Base-by-base conservation (phyloP, 2,888 invertebrate genomes). In the Unio delphinus region DNA sequence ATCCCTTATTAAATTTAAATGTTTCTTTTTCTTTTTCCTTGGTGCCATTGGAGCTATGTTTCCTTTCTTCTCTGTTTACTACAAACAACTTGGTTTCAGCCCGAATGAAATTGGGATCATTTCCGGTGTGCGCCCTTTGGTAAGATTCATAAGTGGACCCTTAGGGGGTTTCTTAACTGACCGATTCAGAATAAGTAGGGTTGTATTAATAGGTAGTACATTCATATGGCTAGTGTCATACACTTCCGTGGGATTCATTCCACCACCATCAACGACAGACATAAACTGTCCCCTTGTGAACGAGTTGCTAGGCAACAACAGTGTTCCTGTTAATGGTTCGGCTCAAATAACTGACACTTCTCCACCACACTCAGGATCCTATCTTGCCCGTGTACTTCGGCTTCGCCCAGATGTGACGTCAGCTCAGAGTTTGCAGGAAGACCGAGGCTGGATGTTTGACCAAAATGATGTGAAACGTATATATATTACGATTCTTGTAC, bases 101-200 rank as follows among this genome's bases (percentile, higher is more conserved):
- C 80, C 80, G 0, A 76, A 79, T 61, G 74, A 80, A 61, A 80
- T 80, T 17, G 80, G 80, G 2, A 67, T 80, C 8, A 72, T 80
- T 55, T 75, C 79, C 7, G 80, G 80, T 23, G 72, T 78, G 15
- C 67, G 80, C 45, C 80, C 80, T 4, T 30, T 80, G 7, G 68
- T 80, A 4, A 79, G 80, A 20, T 79, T 80, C 64, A 73, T 71
- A 55, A 78, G 78, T 45, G 79, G 79, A 4, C 78, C 80, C 3
- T 23, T 78, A 34, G 76, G 79, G 79, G 79, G 80, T 15, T 74
- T 75, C 3, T 34, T 78, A 1, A 79, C 80, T 1, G 80, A 80
- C 64, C 63, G 76, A 15, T 80, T 74, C 56, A 73, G 80, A 17
- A 73, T 80, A 28, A 65, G 78, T 8, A 73, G 70, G 26, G 67